Evolutionary conservation across 2,113 vertebrate species (phyloP), one percentile per base, ranked within the genome.

Genomic region (Oncorhynchus clarkii): DNA sequence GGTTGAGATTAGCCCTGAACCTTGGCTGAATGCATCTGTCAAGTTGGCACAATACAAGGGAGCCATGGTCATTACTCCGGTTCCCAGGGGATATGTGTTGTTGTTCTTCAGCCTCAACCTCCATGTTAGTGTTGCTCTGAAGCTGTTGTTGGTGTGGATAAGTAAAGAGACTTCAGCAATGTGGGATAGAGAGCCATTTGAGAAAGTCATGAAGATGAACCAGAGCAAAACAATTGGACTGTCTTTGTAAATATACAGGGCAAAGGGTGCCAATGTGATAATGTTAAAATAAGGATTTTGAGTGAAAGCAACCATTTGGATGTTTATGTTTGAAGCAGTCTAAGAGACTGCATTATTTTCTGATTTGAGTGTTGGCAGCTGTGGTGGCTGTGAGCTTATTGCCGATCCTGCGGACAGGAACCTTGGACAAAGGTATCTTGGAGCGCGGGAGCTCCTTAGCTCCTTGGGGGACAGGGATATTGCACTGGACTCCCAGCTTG

Each of bases 371-470:
- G 65, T 62, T 54, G n/a, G 92, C 85, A 83, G 89, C 2, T 68
- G 84, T 54, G 72, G 90, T 84, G 51, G 84, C 54, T 72, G 90
- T 84, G 51, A 91, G 93, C 86, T 97, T 95, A 85, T 88, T 96
- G 85, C 93, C 95, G 79, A 91, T 93, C 81, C 95, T 93, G 22
- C 96, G 96, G 64, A 99, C 94, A 26, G 97, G 94, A 57, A 98
- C 96, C 90, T 97, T 98, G 75, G 98, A 98, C 72, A 99, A 94
- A 0, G 98, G 97, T 81, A 99, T 99, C 94, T 97, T 99, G 75
- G 98, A 97, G 92, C 96, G 96, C 82, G 93, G 91, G 49, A 94
- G 84, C 77, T 98, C 96, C 92, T 94, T 95, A 80, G 91, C 88
- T 54, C 14, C 51, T 75, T 93, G 93, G 39, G 94, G 93, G 85